Evolutionary conservation across 2,113 vertebrate species (phyloP), one percentile per base, ranked within the genome.

Genomic region (Megalops atlanticus): DNA sequence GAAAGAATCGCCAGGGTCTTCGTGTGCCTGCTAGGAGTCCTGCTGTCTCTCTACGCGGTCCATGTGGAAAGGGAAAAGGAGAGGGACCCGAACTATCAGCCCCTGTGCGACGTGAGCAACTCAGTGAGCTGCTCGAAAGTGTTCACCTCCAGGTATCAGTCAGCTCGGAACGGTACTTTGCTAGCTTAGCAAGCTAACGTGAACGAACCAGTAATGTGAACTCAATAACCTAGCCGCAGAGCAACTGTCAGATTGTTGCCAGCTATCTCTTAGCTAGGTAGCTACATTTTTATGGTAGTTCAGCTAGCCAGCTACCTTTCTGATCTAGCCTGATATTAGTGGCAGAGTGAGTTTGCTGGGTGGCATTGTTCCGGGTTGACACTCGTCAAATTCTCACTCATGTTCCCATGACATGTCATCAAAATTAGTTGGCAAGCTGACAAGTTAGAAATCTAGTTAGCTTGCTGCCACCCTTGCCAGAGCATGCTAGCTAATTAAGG

Each of bases 41-140:
- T 96, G 84, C 82, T 98, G 31, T 97, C 97, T 69, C 85, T 98
- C 12, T 98, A 98, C 89, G 96, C 97, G 74, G 97, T 96, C 88
- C 96, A 98, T 90, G 94, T 98, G 92, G 97, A 98, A 89, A 94
- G 95, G 80, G 96, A 97, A 90, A 97, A 96, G 87, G 95, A 92
- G 41, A 92, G 92, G 85, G 96, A 99, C 85, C 87, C 94, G 47
- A 93, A 92, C 82, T 96, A 96, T 78, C 91, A 89, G 92, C 96
- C 97, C 77, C 80, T 96, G 84, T 99, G 97, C 90, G 97, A 98
- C 94, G 78, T 98, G 88, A 95, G 95, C 92, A 95, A 95, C 90
- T 95, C 95, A 88, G 92, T 98, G 89, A 97, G 96, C 93, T 99
- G 97, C 90, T 98, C 96, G 21, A 95, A 95, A 95, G 95, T 97